Evolutionary conservation across 2,888 invertebrate genomes (phyloP).

Genomic region (Linyphia triangularis): DNA sequence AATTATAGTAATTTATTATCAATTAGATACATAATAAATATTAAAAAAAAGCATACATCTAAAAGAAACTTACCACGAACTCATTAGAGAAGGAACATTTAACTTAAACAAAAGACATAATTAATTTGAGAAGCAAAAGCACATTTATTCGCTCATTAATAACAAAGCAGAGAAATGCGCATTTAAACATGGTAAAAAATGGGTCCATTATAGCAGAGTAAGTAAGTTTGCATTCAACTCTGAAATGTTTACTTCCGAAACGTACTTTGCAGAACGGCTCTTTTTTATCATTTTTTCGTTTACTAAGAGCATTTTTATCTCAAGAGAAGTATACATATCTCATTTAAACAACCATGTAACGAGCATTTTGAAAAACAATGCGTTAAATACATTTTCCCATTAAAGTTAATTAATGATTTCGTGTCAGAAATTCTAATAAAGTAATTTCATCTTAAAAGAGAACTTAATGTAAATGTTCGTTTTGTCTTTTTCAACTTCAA

Average conservation of each 20-base stretch:
- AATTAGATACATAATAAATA: too few relatives aligned
- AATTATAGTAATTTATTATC: too few relatives aligned
- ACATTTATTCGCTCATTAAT: slow-evolving; percentile 38
- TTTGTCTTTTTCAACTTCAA: neutral
- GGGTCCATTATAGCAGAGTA: slow-evolving; percentile 7
- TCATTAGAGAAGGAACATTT: slow-evolving; percentile 1
- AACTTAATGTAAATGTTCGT: neutral
- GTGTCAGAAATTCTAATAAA: slow-evolving; percentile 62
- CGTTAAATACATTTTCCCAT: slow-evolving; percentile 46
- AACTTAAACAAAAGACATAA: slow-evolving; percentile 42
- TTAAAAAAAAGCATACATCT: neutral
- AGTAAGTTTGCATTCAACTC: neutral
- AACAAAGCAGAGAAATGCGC: slow-evolving; percentile 31
- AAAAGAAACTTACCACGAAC: neutral
- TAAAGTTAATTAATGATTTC: slow-evolving; percentile 56
- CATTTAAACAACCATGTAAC: slow-evolving; percentile 37
- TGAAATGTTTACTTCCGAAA: slow-evolving; percentile 45
- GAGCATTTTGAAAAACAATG: slow-evolving; percentile 38
- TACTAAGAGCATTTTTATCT: slow-evolving; percentile 30
- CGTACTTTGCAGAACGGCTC: neutral
- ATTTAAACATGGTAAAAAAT: slow-evolving; percentile 34
- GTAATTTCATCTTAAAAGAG: slow-evolving; percentile 51
- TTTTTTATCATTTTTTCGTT: slow-evolving; percentile 4
- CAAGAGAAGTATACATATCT: slow-evolving; percentile 18
- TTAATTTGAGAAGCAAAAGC: slow-evolving; percentile 34